Evolutionary conservation across 1,140 invertebrate genomes (phyloP), one percentile per base, ranked within the genome.

Genomic region (Sipha flava): DNA sequence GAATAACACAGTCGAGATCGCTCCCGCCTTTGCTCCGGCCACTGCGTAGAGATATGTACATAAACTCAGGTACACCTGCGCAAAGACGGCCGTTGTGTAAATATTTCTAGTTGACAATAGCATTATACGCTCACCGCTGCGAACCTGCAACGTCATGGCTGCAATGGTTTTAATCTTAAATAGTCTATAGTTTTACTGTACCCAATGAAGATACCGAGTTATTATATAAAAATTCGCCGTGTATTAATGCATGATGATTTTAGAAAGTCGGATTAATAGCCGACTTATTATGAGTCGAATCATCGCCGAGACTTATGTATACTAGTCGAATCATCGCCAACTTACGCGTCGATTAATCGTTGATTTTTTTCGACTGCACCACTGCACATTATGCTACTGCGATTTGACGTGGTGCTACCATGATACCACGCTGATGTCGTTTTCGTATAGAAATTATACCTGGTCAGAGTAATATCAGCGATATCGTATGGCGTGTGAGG

Each of bases 251-350:
- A 73, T 52, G 31, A 75, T 18, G 45, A 37, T 72, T 75, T 75
- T 75, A 75, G 72, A 75, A 75, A 75, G 70, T 34, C 23, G 23
- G 45, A 45, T 70, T 16, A 37, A 66, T 10, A 66, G 26, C 59
- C 57, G 29, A n/a, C n/a, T n/a, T n/a, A n/a, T n/a, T 59, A 29
- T 1, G 29, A 47, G 21, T 64, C 54, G 31, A 57, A 45, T 80
- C 59, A 66, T 80, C 64, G n/a, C n/a, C n/a, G n/a, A n/a, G n/a
- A n/a, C n/a, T n/a, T n/a, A n/a, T n/a, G n/a, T n/a, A n/a, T n/a
- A n/a, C n/a, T n/a, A 31, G 68, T 40, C 34, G 45, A 29, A 23
- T 62, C 34, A n/a, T 26, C 34, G 31, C 4, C 34, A 21, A n/a
- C 31, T 21, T 7, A 23, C 43, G 43, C 43, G 12, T 45, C 31